Conservation (phyloP, 2,113 vertebrate genomes). For the Myotis lucifugus region DNA sequence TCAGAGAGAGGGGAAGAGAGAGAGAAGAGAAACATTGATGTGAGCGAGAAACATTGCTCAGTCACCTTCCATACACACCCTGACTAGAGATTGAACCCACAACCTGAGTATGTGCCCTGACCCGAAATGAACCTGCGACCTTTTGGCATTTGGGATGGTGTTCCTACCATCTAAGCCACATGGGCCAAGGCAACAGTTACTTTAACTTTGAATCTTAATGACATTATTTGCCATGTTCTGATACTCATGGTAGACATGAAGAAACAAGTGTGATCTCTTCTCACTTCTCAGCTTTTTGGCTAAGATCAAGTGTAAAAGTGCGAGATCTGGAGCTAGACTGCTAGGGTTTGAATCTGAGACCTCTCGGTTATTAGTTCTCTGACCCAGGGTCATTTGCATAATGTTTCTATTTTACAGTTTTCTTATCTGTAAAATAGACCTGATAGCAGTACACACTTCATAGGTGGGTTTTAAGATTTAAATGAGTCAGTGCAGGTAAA, state of each 20-base stretch:
- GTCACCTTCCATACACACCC: no score
- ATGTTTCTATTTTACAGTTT: not conserved
- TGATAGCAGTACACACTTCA: not conserved
- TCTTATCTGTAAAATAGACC: not conserved
- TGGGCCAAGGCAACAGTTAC: not conserved
- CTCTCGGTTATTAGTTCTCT: not conserved
- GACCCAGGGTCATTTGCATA: not conserved
- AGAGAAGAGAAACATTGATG: no score
- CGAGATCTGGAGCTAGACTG: not conserved
- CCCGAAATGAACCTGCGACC: no score
- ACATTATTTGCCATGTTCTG: not conserved
- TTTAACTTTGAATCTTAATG: not conserved
- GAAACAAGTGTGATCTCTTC: not conserved
- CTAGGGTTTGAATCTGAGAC: not conserved
- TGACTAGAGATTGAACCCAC: no score
- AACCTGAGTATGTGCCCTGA: no score
- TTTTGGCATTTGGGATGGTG: no score
- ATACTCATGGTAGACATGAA: not conserved
- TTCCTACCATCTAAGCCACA: no score
- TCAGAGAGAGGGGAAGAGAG: no score
- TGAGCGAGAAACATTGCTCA: no score
- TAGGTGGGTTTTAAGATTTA: not conserved
- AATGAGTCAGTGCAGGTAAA: not conserved
- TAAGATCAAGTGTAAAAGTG: not conserved
- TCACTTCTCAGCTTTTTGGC: not conserved